These are phyloP conservation scores for Gnathonemus longibarbis DNA, from an alignment of 2,113 vertebrate species.

Conservation along the genomic window DNA sequence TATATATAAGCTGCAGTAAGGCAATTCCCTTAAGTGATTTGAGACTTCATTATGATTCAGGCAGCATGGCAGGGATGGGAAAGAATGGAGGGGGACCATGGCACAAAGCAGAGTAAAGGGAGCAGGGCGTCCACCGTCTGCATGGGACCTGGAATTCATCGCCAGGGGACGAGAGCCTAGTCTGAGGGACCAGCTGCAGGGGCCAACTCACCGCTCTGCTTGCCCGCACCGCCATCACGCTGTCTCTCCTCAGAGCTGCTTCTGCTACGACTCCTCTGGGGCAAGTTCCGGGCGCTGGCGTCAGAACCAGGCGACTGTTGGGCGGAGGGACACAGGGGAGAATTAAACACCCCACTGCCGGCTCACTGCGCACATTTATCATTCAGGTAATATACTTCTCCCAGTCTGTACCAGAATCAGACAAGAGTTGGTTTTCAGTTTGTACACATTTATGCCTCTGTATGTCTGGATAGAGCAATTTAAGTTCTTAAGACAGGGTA, in stretches of 20 bases:
- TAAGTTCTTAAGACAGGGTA: neutral
- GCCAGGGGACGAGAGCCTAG: neutral
- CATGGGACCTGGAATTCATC: neutral
- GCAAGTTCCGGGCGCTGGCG: constrained; percentile 4
- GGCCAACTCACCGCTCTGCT: constrained; percentile 20
- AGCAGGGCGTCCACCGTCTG: neutral
- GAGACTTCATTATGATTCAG: neutral
- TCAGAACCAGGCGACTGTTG: constrained; percentile 22
- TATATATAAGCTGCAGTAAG: neutral
- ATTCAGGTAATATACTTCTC: neutral
- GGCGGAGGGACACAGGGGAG: neutral
- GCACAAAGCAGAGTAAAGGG: neutral
- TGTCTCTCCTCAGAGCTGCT: constrained; percentile 31
- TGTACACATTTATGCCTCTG: neutral
- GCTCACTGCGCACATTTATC: neutral
- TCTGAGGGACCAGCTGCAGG: neutral
- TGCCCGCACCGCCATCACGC: neutral
- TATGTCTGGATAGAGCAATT: neutral
- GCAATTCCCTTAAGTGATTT: neutral
- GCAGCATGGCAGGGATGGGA: neutral
- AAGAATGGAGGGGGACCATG: neutral
- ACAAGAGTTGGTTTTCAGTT: neutral
- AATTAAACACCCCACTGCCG: neutral
- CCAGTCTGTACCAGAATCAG: neutral
- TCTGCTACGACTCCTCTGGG: constrained; percentile 20